These are phyloP conservation scores for Drosophila paucipuncta DNA, from an alignment of 2,888 invertebrate genomes.

Conservation along the genomic window DNA sequence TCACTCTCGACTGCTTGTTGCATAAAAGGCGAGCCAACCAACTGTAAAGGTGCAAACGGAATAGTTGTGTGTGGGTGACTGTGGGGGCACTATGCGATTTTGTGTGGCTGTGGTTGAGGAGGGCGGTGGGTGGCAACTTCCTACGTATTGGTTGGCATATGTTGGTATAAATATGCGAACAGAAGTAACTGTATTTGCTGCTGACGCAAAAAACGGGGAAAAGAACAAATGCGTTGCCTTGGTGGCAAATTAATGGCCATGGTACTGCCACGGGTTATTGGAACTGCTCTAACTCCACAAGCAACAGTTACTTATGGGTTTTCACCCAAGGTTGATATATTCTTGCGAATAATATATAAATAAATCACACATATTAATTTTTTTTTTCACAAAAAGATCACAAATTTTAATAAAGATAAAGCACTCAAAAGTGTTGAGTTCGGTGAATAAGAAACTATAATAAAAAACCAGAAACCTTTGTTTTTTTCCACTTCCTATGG, in stretches of 20 bases:
- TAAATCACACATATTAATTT: background rate
- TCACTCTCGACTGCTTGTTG: constrained; percentile 59
- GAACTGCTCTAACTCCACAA: background rate
- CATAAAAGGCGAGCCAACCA: constrained; percentile 60
- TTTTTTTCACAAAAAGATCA: background rate
- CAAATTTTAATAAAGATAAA: background rate
- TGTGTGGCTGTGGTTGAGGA: background rate
- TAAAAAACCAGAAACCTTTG: background rate
- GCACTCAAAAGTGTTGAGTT: background rate
- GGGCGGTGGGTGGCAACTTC: background rate
- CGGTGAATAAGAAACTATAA: background rate
- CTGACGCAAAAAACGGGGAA: background rate
- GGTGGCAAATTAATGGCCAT: constrained; percentile 1
- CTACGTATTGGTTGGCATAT: background rate
- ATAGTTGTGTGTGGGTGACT: background rate
- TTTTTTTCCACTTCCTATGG: background rate
- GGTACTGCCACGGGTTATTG: background rate
- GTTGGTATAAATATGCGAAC: background rate
- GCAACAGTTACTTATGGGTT: background rate
- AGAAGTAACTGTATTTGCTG: constrained; percentile 38
- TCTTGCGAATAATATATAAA: background rate
- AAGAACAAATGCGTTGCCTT: constrained; percentile 9
- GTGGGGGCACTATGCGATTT: background rate
- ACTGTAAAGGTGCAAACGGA: constrained; percentile 60
- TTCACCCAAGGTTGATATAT: background rate